These are phyloP conservation scores for Pseudochromis fuscus DNA, from an alignment of 2,797 vertebrate genomes.

Conservation along the genomic window DNA sequence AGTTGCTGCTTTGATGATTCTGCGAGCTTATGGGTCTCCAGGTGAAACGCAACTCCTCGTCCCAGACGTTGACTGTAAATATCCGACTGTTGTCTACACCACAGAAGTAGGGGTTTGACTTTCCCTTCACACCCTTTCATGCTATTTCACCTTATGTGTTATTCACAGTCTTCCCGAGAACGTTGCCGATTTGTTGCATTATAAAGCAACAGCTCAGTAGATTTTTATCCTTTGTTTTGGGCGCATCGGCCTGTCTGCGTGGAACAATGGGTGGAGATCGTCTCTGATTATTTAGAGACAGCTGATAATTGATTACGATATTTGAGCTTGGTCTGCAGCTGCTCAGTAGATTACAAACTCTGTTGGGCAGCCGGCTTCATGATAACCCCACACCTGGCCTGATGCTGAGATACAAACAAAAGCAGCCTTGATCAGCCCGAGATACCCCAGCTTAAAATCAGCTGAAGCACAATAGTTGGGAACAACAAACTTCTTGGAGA, in stretches of 20 bases:
- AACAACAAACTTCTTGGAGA: slow-evolving; percentile 68
- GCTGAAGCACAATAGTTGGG: slow-evolving; percentile 44
- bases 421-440: slow-evolving; percentile 62
- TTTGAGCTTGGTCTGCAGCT: slow-evolving; percentile 54
- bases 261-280: slow-evolving; percentile 58
- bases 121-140: slow-evolving; percentile 61
- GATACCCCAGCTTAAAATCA: slow-evolving; percentile 61
- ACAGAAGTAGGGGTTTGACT: slow-evolving; percentile 66
- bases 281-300: slow-evolving; percentile 53
- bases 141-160: slow-evolving; percentile 46
- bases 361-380: slow-evolving; percentile 40
- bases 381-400: slow-evolving; percentile 68
- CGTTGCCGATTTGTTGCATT: slow-evolving; percentile 46
- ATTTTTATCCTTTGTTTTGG: slow-evolving; percentile 60
- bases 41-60: slow-evolving; percentile 67
- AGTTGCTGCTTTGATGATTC: slow-evolving; percentile 80
- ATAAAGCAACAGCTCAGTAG: slow-evolving; percentile 51
- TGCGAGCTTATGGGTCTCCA: slow-evolving; percentile 71
- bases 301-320: slow-evolving; percentile 71
- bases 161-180: slow-evolving; percentile 49
- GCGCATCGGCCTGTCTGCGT: slow-evolving; percentile 35
- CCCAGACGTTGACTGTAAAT: slow-evolving; percentile 80
- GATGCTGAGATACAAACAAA: slow-evolving; percentile 69
- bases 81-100: slow-evolving; percentile 69
- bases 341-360: slow-evolving; percentile 52